Conservation (phyloP, 2,797 vertebrate species). For the Sebastes reedi region DNA sequence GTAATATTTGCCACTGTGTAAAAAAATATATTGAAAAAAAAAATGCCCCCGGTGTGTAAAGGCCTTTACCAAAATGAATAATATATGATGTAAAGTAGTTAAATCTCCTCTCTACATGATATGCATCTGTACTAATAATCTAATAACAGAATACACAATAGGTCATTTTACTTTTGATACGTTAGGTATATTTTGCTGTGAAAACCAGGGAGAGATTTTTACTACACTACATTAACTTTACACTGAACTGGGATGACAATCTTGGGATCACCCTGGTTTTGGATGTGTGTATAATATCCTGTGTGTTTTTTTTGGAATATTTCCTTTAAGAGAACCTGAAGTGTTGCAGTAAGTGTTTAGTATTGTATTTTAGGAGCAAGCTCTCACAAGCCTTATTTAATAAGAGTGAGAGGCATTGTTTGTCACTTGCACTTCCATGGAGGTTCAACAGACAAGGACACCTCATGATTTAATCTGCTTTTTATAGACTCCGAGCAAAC, state of each 20-base stretch:
- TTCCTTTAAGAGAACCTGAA: conserved; percentile 20
- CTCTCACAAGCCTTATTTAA: conserved; percentile 26
- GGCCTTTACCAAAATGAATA: too few species aligned
- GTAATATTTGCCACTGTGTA: too few species aligned
- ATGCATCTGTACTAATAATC: not conserved
- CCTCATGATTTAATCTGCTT: conserved; percentile 43
- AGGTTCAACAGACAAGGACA: conserved; percentile 31
- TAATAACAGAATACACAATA: not conserved
- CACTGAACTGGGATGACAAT: not conserved
- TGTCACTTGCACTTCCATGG: conserved; percentile 31
- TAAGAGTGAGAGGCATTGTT: conserved; percentile 20
- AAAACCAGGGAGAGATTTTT: not conserved
- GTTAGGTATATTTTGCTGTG: not conserved
- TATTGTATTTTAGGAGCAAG: conserved; percentile 1
- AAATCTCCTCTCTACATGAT: not conserved
- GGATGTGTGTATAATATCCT: not conserved
- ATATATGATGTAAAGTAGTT: not conserved
- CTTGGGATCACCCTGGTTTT: not conserved
- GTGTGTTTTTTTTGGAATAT: conserved; percentile 14
- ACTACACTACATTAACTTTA: not conserved
- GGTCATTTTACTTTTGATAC: not conserved
- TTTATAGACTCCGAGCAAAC: conserved; percentile 59
- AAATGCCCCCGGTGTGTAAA: too few species aligned
- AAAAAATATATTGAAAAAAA: too few species aligned
- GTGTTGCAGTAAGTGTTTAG: conserved; percentile 21